phyloP scores from a whole-genome alignment of 2,888 invertebrate species.

The Nemoura dubitans region DNA sequence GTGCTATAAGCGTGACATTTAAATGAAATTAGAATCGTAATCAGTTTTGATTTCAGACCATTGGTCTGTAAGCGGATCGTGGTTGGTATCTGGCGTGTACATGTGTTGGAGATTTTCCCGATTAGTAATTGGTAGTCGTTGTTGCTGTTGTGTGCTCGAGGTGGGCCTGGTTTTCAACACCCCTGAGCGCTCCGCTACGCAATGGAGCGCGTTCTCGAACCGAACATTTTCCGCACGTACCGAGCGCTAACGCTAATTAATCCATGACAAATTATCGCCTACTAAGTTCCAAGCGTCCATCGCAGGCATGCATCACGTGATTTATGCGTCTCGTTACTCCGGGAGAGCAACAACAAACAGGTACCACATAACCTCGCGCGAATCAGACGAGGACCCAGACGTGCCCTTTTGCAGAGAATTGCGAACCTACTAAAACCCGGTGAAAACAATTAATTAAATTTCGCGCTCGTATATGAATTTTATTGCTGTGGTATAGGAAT shows the following conservation, averaged over 20 bases:
- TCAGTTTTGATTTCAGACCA: constrained; percentile 7
- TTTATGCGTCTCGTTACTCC: constrained; percentile 22
- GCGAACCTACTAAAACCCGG: neutral
- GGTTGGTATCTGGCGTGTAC: neutral
- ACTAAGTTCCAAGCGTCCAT: neutral
- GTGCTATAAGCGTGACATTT: neutral
- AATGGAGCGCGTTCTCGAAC: neutral
- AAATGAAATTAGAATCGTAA: neutral
- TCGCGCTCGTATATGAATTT: neutral
- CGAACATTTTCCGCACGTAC: constrained; percentile 33
- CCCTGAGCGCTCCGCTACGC: neutral
- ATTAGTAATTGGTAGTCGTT: no score
- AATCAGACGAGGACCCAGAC: no score
- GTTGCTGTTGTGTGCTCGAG: neutral
- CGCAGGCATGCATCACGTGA: constrained; percentile 7
- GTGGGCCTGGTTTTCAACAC: neutral
- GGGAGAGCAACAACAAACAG: neutral
- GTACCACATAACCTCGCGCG: neutral
- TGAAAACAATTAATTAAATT: neutral
- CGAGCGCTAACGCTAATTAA: neutral
- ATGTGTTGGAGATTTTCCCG: neutral
- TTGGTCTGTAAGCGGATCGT: neutral
- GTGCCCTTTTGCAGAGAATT: no score
- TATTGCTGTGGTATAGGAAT: neutral
- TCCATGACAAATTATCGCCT: constrained; percentile 37